Percentiles rank a stretch among this genome's conserved stretches.
These are phyloP conservation scores for Gallinago undulata DNA, from an alignment of 2,113 vertebrate species.

Conservation along the genomic window DNA sequence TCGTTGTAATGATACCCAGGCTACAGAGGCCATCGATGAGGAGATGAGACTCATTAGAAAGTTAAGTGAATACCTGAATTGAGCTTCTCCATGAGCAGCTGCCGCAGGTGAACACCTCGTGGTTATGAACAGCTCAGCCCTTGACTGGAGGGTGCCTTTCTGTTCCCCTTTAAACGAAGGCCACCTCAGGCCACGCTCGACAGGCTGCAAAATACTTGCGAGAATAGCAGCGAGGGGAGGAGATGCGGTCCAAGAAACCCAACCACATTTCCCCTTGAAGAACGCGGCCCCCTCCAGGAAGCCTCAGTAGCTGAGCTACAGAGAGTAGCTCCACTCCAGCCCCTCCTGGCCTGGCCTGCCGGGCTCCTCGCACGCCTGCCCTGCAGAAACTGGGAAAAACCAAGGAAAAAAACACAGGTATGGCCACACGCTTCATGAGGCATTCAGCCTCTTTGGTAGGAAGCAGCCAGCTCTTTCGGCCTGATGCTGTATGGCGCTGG, in stretches of 20 bases:
- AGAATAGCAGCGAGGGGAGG: constrained; percentile 20
- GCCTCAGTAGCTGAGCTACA: neutral
- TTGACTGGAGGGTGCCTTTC: neutral
- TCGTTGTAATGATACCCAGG: neutral
- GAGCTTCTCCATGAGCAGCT: constrained; percentile 19
- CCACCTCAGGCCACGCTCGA: neutral
- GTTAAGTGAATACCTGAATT: constrained; percentile 9
- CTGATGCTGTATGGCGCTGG: neutral
- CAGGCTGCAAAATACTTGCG: neutral
- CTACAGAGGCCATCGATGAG: neutral
- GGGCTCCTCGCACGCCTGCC: neutral
- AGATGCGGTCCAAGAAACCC: constrained; percentile 31
- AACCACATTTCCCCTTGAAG: constrained; percentile 38
- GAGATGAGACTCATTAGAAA: neutral
- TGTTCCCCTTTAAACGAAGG: neutral
- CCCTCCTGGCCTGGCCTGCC: neutral
- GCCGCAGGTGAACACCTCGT: neutral
- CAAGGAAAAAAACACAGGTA: accelerated
- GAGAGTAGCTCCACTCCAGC: neutral
- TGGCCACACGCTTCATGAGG: neutral
- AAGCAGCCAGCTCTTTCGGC: neutral
- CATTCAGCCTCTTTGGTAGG: neutral
- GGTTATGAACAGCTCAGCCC: neutral
- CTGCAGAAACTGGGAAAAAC: neutral
- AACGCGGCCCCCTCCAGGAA: neutral